These are phyloP conservation scores for Anthopleura sola DNA, from an alignment of 64 coral and sea anemone species.

Conservation along the genomic window DNA sequence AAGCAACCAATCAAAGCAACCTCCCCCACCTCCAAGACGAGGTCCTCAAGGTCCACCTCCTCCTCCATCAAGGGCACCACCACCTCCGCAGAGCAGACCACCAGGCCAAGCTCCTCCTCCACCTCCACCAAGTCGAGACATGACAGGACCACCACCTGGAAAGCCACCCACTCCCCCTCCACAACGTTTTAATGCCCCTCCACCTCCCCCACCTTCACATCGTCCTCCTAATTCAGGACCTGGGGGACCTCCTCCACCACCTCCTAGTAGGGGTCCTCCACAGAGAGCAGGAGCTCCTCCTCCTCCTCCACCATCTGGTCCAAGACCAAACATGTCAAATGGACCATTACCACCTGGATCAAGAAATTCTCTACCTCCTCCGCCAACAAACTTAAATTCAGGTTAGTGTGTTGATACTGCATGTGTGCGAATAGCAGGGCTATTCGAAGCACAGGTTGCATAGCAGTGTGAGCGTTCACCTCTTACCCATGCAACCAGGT, in stretches of 20 bases:
- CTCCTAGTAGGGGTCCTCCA: constrained; percentile 50
- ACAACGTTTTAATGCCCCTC: constrained; percentile 9
- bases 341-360: background rate
- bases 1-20: background rate
- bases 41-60: constrained; percentile 32
- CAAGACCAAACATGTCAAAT: constrained; percentile 12
- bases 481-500: too few relatives aligned
- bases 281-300: constrained; percentile 14
- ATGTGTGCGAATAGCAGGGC: background rate
- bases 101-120: constrained; percentile 32
- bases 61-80: constrained; percentile 5
- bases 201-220: constrained; percentile 48
- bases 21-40: constrained; percentile 29
- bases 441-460: too few relatives aligned
- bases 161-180: constrained; percentile 30
- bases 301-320: constrained; percentile 10
- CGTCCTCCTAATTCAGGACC: constrained; percentile 24
- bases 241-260: constrained; percentile 40
- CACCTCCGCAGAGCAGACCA: constrained; percentile 27
- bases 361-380: constrained; percentile 22
- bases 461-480: too few relatives aligned
- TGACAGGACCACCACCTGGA: constrained; percentile 12
- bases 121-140: constrained; percentile 37
- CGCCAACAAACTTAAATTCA: background rate
- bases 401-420: background rate